phyloP scores from a whole-genome alignment of 2,113 vertebrate species.

The Pteronura brasiliensis region DNA sequence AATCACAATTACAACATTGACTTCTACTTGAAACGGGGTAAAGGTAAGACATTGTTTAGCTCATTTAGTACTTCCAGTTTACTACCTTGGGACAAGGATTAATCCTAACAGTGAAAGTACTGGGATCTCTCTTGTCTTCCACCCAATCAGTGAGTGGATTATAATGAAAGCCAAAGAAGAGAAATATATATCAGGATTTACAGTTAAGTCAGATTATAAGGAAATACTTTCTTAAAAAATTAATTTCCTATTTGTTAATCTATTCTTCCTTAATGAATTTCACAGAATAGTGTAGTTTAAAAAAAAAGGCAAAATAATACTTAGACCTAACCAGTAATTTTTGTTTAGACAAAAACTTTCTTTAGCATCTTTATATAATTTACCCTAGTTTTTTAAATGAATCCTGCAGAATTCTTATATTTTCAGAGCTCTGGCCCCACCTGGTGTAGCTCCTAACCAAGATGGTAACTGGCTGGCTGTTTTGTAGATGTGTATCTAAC shows the following conservation, averaged over 20 bases:
- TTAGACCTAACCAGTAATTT: background rate
- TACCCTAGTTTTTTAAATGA: background rate
- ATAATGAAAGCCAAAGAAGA: background rate
- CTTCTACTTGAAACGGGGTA: background rate
- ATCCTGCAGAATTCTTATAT: background rate
- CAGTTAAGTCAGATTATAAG: background rate
- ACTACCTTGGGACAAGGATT: background rate
- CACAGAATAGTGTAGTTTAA: background rate
- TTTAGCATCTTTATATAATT: background rate
- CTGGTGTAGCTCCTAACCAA: background rate
- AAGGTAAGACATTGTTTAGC: background rate
- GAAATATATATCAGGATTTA: background rate
- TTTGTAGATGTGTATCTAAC: background rate
- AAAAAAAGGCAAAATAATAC: background rate
- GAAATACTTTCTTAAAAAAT: background rate
- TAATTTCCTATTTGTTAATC: background rate
- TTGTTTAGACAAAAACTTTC: background rate
- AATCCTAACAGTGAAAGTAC: background rate
- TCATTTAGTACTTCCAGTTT: background rate
- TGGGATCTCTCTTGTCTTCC: background rate
- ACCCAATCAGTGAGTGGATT: background rate
- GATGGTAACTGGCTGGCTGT: background rate
- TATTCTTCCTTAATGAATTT: background rate
- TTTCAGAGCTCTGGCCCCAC: background rate
- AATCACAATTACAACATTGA: background rate